Evolutionary conservation across 2,797 vertebrate genomes (phyloP).

Genomic region (Myiothlypis coronata): DNA sequence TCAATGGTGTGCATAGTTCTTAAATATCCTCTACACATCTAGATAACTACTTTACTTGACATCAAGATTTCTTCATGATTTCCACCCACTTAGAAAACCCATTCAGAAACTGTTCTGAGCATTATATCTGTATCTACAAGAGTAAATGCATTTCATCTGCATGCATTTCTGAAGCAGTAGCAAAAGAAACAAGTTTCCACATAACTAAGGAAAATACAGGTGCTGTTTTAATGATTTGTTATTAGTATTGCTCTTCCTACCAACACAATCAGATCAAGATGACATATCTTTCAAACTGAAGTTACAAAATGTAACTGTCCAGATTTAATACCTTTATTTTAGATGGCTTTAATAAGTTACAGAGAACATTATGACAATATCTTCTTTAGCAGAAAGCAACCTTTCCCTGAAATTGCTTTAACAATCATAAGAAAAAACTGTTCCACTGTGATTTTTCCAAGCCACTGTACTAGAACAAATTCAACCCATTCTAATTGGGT

Average conservation of each 20-base stretch:
- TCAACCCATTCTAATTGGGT: slow-evolving; percentile 59
- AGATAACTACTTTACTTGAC: neutral
- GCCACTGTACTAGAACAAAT: slow-evolving; percentile 73
- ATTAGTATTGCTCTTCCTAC: neutral
- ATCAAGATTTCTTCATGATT: neutral
- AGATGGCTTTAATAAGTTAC: slow-evolving; percentile 27
- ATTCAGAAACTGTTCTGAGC: neutral
- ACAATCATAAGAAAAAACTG: slow-evolving; percentile 47
- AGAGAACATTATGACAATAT: neutral
- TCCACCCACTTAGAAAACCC: neutral
- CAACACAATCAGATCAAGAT: neutral
- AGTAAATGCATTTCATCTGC: neutral
- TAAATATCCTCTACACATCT: neutral
- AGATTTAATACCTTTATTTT: slow-evolving; percentile 8
- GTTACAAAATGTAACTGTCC: neutral
- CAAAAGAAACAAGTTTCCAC: neutral
- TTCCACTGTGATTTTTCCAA: slow-evolving; percentile 56
- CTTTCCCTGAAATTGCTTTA: slow-evolving; percentile 45
- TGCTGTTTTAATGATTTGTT: neutral
- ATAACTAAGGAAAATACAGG: neutral
- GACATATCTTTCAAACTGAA: slow-evolving; percentile 9
- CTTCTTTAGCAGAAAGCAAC: slow-evolving; percentile 12
- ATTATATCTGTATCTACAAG: neutral
- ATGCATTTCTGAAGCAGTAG: neutral
- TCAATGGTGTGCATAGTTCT: neutral